A percentile compares a stretch with the other conserved stretches of the same genome.
Conservation (phyloP, 2,797 vertebrate genomes). For the Sylvilagus floridanus region DNA sequence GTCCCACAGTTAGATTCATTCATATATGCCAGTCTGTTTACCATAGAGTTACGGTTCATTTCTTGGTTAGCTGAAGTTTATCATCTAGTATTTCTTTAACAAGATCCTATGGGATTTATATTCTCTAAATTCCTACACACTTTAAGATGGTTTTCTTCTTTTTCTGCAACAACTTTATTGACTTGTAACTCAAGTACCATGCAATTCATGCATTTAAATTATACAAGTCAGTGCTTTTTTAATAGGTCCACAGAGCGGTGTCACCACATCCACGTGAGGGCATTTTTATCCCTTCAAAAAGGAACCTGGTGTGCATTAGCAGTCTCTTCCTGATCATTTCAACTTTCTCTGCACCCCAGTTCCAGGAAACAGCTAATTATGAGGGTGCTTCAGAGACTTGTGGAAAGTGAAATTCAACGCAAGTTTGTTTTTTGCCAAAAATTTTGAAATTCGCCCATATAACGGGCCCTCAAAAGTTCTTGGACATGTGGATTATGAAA, state of each 20-base stretch:
- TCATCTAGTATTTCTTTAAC: conserved; percentile 75
- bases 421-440: no score
- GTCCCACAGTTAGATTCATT: background rate
- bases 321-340: no score
- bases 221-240: conserved; percentile 27
- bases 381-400: no score
- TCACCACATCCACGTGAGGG: background rate
- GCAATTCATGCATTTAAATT: conserved; percentile 24
- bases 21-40: conserved; percentile 47
- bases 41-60: conserved; percentile 42
- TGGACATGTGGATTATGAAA: no score
- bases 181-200: conserved; percentile 47
- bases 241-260: background rate
- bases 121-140: conserved; percentile 42
- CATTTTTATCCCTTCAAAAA: background rate
- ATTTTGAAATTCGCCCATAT: no score
- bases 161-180: conserved; percentile 47
- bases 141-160: conserved; percentile 31
- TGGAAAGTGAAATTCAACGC: no score
- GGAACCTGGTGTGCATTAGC: background rate
- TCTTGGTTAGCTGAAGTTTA: conserved; percentile 69
- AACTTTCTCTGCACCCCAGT: accelerated
- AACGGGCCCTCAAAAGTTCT: no score
- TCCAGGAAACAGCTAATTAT: background rate
- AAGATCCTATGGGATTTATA: conserved; percentile 68